Conservation (phyloP, 2,797 vertebrate species). For the Selene dorsalis region DNA sequence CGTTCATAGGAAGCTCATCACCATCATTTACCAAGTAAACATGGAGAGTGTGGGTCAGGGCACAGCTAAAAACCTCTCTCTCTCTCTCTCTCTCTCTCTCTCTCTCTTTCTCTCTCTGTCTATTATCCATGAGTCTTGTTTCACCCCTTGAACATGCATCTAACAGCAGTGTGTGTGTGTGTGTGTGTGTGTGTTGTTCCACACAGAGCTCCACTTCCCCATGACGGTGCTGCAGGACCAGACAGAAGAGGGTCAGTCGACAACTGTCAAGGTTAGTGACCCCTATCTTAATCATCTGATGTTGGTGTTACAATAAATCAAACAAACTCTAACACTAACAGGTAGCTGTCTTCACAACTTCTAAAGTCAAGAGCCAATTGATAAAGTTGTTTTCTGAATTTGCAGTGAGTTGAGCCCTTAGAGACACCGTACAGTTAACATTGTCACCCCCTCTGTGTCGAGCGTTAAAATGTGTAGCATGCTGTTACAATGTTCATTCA, state of each 20-base stretch:
- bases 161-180: constrained; percentile 22
- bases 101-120: not conserved
- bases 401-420: no score
- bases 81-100: constrained; percentile 1
- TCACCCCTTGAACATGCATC: constrained; percentile 38
- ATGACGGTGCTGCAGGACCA: constrained; percentile 74
- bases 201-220: constrained; percentile 79
- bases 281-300: no score
- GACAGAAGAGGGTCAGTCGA: constrained; percentile 72
- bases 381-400: no score
- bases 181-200: constrained; percentile 42
- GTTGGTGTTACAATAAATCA: no score
- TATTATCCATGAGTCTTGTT: constrained; percentile 39
- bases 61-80: constrained; percentile 19
- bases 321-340: no score
- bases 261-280: constrained; percentile 75
- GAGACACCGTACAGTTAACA: no score
- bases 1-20: constrained; percentile 54
- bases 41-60: constrained; percentile 2
- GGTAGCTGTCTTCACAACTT: no score
- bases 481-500: not conserved
- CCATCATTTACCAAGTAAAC: constrained; percentile 54
- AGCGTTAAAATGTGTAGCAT: not conserved
- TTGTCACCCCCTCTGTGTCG: no score
- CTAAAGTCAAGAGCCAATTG: no score